Base-by-base conservation (phyloP, 2,888 invertebrate species). In the Geotrupes spiniger region DNA sequence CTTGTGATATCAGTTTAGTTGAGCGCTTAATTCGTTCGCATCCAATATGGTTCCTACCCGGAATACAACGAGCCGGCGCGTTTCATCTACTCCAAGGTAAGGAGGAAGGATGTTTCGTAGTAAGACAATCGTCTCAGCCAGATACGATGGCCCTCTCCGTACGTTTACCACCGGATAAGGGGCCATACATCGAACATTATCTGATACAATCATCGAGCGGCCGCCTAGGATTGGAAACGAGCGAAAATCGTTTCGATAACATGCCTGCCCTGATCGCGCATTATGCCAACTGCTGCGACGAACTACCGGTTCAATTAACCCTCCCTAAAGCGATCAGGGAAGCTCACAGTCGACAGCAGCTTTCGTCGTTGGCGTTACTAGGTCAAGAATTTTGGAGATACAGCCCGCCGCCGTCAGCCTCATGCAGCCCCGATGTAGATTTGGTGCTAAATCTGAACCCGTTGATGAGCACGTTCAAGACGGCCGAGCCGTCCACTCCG, bases 91-190 rank as follows among this genome's bases (percentile, higher is more conserved):
- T 97, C 39, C 93, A 95, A 74, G 91, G 92, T 64, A 91, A 92
- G 72, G 91, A 92, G 68, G 89, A 92, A 71, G 95, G 95, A 76
- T 92, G 92, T 68, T 96, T 97, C 69, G 91, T 97, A 41, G 95
- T 97, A 28, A 84, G 96, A 37, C 91, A 93, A 68, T 95, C 95
- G 31, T 94, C 94, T 64, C 93, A 94, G 71, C 82, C 87, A 31
- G 89, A 91, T 63, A 94, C 95, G 43, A 93, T 95, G 92, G 96
- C 96, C 29, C 84, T 97, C 57, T 93, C 93, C 38, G 93, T 96
- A 37, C 86, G 94, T 8, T 77, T 93, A 53, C 92, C 92, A 1
- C 83, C 85, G 12, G 89, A 89, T 63, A 90, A 88, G 64, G 90
- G 92, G 1, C 90, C 92, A 5, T 92, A 92, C 73, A 92, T 95